Conservation (phyloP, 2,888 invertebrate genomes). For the Petrolisthes cinctipes region DNA sequence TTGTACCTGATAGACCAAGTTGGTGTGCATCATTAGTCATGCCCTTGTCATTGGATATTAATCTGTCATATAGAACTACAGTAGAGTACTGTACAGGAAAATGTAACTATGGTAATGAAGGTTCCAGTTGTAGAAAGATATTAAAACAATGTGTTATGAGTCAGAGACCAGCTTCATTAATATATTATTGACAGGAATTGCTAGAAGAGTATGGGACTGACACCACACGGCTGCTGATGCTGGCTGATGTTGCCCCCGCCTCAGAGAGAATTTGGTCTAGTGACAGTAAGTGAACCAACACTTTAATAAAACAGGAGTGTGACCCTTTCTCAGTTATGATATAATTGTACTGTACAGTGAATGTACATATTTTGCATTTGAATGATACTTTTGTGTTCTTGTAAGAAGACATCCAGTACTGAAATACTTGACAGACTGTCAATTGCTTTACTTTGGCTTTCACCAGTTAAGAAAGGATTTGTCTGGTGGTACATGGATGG, state of each 20-base stretch:
- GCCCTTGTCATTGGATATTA: too few species aligned
- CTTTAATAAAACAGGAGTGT: not conserved
- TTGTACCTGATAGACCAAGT: too few species aligned
- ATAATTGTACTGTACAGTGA: not conserved
- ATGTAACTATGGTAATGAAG: too few species aligned
- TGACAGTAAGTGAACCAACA: conserved; percentile 75
- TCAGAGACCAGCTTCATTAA: too few species aligned
- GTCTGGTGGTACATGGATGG: too few species aligned
- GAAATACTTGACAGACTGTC: not conserved
- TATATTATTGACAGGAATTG: conserved; percentile 70
- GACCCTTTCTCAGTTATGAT: not conserved
- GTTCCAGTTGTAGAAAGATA: too few species aligned
- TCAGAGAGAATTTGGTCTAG: conserved; percentile 91
- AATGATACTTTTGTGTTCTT: not conserved
- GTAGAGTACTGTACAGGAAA: too few species aligned
- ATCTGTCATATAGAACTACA: too few species aligned
- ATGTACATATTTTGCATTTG: not conserved
- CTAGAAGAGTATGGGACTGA: conserved; percentile 87
- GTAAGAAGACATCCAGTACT: not conserved
- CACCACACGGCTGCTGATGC: conserved; percentile 87
- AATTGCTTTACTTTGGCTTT: too few species aligned
- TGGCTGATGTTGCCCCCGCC: conserved; percentile 91
- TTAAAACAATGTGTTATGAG: too few species aligned
- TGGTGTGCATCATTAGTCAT: too few species aligned
- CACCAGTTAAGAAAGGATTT: too few species aligned